Evolutionary conservation across 2,888 invertebrate species (phyloP).

Genomic region (Latheticus oryzae): DNA sequence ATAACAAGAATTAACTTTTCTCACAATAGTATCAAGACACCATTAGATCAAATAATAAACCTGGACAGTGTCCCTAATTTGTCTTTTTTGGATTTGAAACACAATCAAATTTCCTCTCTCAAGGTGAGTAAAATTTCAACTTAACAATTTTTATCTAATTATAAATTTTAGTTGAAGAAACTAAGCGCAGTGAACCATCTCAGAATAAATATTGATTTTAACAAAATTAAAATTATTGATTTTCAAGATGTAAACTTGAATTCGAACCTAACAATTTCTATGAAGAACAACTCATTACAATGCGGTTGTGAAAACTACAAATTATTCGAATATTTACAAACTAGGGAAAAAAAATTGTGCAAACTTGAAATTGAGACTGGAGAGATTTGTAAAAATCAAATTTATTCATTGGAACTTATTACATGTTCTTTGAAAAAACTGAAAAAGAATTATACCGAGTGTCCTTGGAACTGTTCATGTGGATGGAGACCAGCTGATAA

Average conservation of each 20-base stretch:
- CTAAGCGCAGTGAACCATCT: too few relatives aligned
- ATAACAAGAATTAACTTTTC: constrained; percentile 2
- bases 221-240: background rate
- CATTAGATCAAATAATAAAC: background rate
- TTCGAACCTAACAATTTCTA: constrained; percentile 1
- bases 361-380: too few relatives aligned
- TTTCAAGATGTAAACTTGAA: background rate
- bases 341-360: constrained; percentile 1
- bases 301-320: constrained; percentile 8
- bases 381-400: background rate
- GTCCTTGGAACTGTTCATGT: background rate
- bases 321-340: background rate
- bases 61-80: too few relatives aligned
- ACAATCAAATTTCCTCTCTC: constrained; percentile 3
- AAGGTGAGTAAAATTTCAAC: constrained; percentile 14
- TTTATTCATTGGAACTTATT: background rate
- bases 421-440: constrained; percentile 5
- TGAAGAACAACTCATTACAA: constrained; percentile 6
- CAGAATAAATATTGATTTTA: constrained; percentile 3
- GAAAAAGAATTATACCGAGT: background rate
- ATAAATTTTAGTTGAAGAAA: constrained; percentile 5
- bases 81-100: background rate
- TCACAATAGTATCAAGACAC: constrained; percentile 3
- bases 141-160: constrained; percentile 1
- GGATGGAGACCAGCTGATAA: background rate